These are phyloP conservation scores for Conops quadrifasciatus DNA, from an alignment of 2,888 invertebrate species.

Conservation along the genomic window DNA sequence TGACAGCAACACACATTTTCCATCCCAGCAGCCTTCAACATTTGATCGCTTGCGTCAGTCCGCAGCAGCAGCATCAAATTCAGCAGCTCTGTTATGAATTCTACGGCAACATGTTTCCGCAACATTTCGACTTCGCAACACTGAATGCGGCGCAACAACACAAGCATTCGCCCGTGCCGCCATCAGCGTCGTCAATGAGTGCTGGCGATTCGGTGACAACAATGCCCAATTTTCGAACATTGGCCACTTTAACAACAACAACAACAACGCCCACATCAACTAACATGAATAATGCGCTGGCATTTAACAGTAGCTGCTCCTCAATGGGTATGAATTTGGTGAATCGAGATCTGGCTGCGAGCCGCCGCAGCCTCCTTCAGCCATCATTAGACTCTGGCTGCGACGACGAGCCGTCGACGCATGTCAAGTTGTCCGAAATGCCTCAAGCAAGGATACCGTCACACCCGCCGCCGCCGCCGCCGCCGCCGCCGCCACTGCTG, in stretches of 20 bases:
- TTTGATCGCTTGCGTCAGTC: conserved; percentile 52
- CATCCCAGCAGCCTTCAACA: conserved; percentile 53
- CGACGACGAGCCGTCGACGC: conserved; percentile 51
- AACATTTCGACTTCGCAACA: conserved; percentile 37
- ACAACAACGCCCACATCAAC: conserved; percentile 38
- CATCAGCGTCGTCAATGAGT: conserved; percentile 33
- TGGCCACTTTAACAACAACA: conserved; percentile 39
- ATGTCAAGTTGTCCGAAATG: conserved; percentile 47
- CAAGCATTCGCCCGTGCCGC: conserved; percentile 42
- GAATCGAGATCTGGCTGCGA: background rate
- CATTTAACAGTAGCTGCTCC: conserved; percentile 38
- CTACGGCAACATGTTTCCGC: conserved; percentile 48
- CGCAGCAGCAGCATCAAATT: conserved; percentile 51
- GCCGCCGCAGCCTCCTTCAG: conserved; percentile 47
- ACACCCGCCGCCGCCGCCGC: conserved; percentile 19
- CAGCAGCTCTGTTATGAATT: conserved; percentile 54
- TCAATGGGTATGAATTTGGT: conserved; percentile 39
- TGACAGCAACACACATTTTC: conserved; percentile 38
- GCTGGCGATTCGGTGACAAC: conserved; percentile 38
- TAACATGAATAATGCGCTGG: conserved; percentile 20
- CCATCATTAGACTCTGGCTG: conserved; percentile 57
- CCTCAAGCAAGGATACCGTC: conserved; percentile 38
- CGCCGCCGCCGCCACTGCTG: conserved; percentile 32
- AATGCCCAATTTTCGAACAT: conserved; percentile 34
- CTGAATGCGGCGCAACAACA: conserved; percentile 28